phyloP scores from a whole-genome alignment of 2,797 vertebrate species.

The Neopelma chrysocephalum region DNA sequence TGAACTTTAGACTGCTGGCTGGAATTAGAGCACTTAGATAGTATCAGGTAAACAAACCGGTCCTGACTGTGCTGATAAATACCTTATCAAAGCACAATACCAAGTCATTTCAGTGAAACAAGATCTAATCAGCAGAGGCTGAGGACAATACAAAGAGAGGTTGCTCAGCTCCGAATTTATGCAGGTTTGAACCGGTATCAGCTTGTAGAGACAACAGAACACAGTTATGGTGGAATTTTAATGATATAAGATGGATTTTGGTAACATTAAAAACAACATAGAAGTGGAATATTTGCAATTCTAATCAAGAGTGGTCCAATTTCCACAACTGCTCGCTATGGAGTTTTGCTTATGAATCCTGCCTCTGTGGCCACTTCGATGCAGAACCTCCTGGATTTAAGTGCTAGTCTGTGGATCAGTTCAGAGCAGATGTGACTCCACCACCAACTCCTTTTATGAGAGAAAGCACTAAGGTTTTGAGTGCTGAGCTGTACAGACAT shows the following conservation, averaged over 20 bases:
- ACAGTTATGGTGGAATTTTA: neutral
- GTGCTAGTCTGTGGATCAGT: neutral
- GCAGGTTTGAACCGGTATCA: neutral
- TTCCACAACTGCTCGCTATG: neutral
- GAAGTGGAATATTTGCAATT: neutral
- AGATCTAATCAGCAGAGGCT: slow-evolving; percentile 20
- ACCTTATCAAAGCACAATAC: slow-evolving; percentile 32
- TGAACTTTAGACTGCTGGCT: slow-evolving; percentile 32
- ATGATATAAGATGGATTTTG: neutral
- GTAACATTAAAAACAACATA: neutral
- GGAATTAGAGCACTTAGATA: slow-evolving; percentile 10
- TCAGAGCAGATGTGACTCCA: neutral
- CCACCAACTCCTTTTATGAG: neutral
- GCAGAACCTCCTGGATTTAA: neutral
- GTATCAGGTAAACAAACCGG: slow-evolving; percentile 15
- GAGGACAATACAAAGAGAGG: neutral
- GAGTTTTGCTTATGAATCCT: neutral
- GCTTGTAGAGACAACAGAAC: neutral
- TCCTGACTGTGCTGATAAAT: slow-evolving; percentile 15
- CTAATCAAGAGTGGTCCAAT: neutral
- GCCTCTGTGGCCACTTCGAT: neutral
- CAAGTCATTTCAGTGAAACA: slow-evolving; percentile 7
- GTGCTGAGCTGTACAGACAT: neutral
- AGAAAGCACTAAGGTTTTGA: neutral
- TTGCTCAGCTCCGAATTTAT: neutral